Base-by-base conservation (phyloP, 2,888 invertebrate genomes). In the Eilema griseolum region DNA sequence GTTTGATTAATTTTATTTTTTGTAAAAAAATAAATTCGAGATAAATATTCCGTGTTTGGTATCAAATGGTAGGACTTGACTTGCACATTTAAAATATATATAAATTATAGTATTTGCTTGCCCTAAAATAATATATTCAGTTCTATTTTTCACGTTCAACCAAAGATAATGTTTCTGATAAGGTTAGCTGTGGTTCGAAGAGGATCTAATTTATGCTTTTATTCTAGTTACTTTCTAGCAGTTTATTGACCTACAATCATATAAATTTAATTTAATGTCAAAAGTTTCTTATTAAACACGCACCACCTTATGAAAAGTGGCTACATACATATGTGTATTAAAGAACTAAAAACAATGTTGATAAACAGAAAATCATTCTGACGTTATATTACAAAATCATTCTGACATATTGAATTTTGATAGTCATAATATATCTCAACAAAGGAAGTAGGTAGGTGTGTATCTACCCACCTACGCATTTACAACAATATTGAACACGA, bases 1-100 rank as follows among this genome's bases (percentile, higher is more conserved):
- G 95, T 93, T 90, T 89, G 88, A 91, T 89, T 93, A 91, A 90
- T 88, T 91, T 92, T 90, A 89, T 88, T 92, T 92, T 93, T 92
- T 89, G 86, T n/a, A n/a, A n/a, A n/a, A n/a, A n/a, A n/a, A n/a
- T n/a, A n/a, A n/a, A n/a, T n/a, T n/a, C n/a, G n/a, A n/a, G n/a
- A n/a, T n/a, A n/a, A n/a, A n/a, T n/a, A n/a, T n/a, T n/a, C n/a
- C n/a, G n/a, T n/a, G n/a, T n/a, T n/a, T n/a, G n/a, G n/a, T n/a
- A n/a, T n/a, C n/a, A n/a, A n/a, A n/a, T n/a, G n/a, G n/a, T n/a
- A n/a, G n/a, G n/a, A n/a, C n/a, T n/a, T n/a, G n/a, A n/a, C n/a
- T n/a, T n/a, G n/a, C n/a, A n/a, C n/a, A n/a, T n/a, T n/a, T n/a
- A n/a, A n/a, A n/a, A n/a, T n/a, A n/a, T n/a, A n/a, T n/a, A n/a